Percentiles rank a stretch among this genome's conserved stretches.
These are phyloP conservation scores for Callyntrura sp. DNA, from an alignment of 2,888 invertebrate species.

Conservation along the genomic window DNA sequence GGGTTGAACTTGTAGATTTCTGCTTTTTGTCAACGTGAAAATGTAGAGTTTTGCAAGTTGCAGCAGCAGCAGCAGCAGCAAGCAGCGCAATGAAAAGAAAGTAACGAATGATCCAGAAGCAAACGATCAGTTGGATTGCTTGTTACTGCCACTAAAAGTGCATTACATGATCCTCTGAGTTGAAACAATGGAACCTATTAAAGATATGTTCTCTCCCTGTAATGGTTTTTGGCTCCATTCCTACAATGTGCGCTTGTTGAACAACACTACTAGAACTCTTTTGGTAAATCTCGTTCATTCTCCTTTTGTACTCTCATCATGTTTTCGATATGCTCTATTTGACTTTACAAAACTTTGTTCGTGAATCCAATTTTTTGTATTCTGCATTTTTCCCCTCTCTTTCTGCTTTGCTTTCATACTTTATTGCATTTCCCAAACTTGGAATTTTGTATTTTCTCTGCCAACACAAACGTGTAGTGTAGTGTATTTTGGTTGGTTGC, in stretches of 20 bases:
- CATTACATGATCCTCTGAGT: slow-evolving; percentile 60
- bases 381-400: slow-evolving; percentile 31
- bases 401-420: slow-evolving; percentile 7
- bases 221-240: slow-evolving; percentile 38
- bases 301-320: slow-evolving; percentile 53
- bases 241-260: slow-evolving; percentile 19
- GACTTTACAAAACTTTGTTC: slow-evolving; percentile 48
- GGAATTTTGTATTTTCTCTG: slow-evolving; percentile 17
- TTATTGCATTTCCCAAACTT: slow-evolving; percentile 52
- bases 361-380: slow-evolving; percentile 33
- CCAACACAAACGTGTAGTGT: slow-evolving; percentile 2
- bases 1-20: not conserved
- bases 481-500: too few species aligned
- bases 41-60: too few species aligned
- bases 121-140: slow-evolving; percentile 52
- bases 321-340: slow-evolving; percentile 68
- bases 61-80: too few species aligned
- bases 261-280: not conserved
- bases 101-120: slow-evolving; percentile 16
- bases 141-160: slow-evolving; percentile 62
- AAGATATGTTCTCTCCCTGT: slow-evolving; percentile 35
- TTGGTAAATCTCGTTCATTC: slow-evolving; percentile 6
- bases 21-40: slow-evolving; percentile 4
- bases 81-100: not conserved
- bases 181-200: slow-evolving; percentile 61